A percentile compares a stretch with the other conserved stretches of the same genome.
phyloP scores from a whole-genome alignment of 1,140 invertebrate species.

The Drosophila parabipectinata region DNA sequence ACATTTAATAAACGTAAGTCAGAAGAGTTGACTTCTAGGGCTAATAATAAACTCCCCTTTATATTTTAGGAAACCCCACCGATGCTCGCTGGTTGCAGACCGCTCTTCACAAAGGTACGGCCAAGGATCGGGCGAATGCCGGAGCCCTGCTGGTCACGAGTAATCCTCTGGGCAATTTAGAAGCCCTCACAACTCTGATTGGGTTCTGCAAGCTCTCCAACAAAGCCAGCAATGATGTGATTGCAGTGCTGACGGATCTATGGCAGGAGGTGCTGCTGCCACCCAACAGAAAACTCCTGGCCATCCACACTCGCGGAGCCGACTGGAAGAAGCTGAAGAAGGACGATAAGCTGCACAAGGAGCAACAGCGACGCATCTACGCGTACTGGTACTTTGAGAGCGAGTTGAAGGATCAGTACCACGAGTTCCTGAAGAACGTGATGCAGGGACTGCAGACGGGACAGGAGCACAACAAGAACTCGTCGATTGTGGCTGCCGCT shows the following conservation, averaged over 20 bases:
- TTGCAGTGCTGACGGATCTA: slow-evolving; percentile 88
- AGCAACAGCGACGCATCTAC: slow-evolving; percentile 83
- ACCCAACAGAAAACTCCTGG: slow-evolving; percentile 87
- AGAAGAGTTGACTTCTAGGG: not conserved
- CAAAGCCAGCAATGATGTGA: slow-evolving; percentile 87
- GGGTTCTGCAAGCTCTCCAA: slow-evolving; percentile 89
- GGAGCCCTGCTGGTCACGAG: slow-evolving; percentile 90
- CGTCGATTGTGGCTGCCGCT: slow-evolving; percentile 91
- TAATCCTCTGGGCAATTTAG: slow-evolving; percentile 90
- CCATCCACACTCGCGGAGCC: slow-evolving; percentile 87
- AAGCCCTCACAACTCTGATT: slow-evolving; percentile 87
- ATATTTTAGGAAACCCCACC: slow-evolving; percentile 65
- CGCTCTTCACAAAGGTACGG: slow-evolving; percentile 89
- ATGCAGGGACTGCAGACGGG: slow-evolving; percentile 79
- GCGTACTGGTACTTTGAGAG: slow-evolving; percentile 90
- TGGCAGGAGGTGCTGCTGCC: slow-evolving; percentile 89
- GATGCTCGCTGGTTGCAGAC: slow-evolving; percentile 88
- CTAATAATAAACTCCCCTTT: not conserved
- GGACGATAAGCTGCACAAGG: slow-evolving; percentile 64
- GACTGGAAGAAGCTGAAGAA: slow-evolving; percentile 77
- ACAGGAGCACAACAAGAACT: slow-evolving; percentile 91
- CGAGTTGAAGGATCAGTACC: slow-evolving; percentile 88
- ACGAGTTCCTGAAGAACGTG: slow-evolving; percentile 77
- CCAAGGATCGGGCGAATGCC: slow-evolving; percentile 91
- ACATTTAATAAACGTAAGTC: slow-evolving; percentile 67